Evolutionary conservation across 2,888 invertebrate genomes (phyloP), one percentile per base, ranked within the genome.

Genomic region (Drosophila melanosoma): DNA sequence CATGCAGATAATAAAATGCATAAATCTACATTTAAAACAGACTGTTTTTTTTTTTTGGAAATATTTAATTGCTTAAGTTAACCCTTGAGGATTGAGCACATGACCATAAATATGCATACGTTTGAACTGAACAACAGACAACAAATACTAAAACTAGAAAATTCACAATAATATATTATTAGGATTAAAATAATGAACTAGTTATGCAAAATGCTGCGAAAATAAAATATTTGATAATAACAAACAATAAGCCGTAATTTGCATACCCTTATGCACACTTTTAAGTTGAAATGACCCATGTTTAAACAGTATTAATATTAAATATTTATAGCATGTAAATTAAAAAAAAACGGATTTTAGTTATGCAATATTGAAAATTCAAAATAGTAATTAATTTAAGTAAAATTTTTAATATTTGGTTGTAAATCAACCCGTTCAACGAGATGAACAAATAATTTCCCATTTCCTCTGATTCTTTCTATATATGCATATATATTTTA

Each of bases 1-100:
- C 54, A 57, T 45, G 26, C 32, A 53, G 51, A 76, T 69, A 73
- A 71, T 79, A 59, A 51, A 66, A 61, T 51, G 49, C 40, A 63
- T 59, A 70, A 67, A 62, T 68, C 62, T 48, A 23, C 57, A 60
- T 62, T 51, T 36, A 56, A 62, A 38, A 59, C 36, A 1, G 45
- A 38, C n/a, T 42, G 40, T 40, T 11, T 45, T 38, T 11, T n/a
- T n/a, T n/a, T n/a, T n/a, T n/a, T n/a, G 1, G n/a, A 17, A 42
- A 32, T 36, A 45, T 62, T 59, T 70, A 75, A 76, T 76, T 56
- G 23, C 40, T 32, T n/a, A 38, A 59, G 23, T 36, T 15, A 40
- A 2, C 45, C 36, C 26, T 2, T 33, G 29, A 4, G 38, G 1
- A 53, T 35, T 45, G 40, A 36, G 32, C 20, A n/a, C 40, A 32